Conservation (phyloP, 1,140 invertebrate species). For the Drosophila athabasca region DNA sequence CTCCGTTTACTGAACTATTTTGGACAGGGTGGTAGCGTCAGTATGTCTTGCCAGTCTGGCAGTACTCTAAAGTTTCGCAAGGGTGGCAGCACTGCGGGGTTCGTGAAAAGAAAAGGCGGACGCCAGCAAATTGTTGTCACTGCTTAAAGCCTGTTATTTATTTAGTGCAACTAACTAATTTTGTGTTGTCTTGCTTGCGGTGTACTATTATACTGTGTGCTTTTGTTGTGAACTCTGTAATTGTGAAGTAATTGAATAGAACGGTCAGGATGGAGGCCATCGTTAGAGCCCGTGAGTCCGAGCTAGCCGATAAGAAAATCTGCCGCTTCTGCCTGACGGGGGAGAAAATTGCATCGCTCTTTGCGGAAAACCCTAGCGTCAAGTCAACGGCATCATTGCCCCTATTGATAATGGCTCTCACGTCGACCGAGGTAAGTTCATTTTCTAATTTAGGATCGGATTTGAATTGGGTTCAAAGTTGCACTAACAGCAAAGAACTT, state of each 20-base stretch:
- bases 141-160: constrained; percentile 1
- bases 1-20: not conserved
- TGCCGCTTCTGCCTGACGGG: constrained; percentile 89
- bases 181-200: no score
- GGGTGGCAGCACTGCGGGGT: constrained; percentile 20
- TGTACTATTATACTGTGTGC: no score
- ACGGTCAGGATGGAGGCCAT: constrained; percentile 41
- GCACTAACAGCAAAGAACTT: constrained; percentile 60
- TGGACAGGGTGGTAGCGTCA: constrained; percentile 5
- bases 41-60: no score
- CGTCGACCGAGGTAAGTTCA: constrained; percentile 88
- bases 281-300: constrained; percentile 40
- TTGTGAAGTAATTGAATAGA: not conserved
- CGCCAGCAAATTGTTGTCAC: constrained; percentile 29
- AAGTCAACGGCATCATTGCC: constrained; percentile 87
- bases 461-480: constrained; percentile 43
- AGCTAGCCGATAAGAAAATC: constrained; percentile 85
- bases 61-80: no score
- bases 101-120: constrained; percentile 50
- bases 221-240: not conserved
- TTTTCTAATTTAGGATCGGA: not conserved
- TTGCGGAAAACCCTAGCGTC: constrained; percentile 85
- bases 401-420: constrained; percentile 90
- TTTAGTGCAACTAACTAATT: no score
- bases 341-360: constrained; percentile 87